Evolutionary conservation across 2,888 invertebrate species (phyloP).

Genomic region (Drosophila birchii): DNA sequence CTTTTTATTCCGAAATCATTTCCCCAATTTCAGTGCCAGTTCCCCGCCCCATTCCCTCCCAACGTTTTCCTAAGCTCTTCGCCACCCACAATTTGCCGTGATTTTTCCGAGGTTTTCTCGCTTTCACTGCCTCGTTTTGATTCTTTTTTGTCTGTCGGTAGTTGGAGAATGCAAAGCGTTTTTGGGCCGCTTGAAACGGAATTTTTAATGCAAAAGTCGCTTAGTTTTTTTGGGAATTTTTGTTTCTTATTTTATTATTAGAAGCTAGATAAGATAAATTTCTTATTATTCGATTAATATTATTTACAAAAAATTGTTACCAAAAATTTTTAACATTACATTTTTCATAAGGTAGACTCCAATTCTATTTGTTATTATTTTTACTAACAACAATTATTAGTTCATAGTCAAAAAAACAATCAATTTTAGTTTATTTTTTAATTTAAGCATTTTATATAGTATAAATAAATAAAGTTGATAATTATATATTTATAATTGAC

Average conservation of each 20-base stretch:
- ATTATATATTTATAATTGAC: too few species aligned
- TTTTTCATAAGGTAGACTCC: too few species aligned
- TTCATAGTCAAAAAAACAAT: too few species aligned
- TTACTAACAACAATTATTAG: too few species aligned
- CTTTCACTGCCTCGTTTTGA: slow-evolving; percentile 30
- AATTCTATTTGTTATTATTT: not conserved
- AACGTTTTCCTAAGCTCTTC: slow-evolving; percentile 49
- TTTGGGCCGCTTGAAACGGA: slow-evolving; percentile 65
- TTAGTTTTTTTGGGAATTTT: slow-evolving; percentile 25
- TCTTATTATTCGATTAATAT: not conserved
- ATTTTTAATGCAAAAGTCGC: slow-evolving; percentile 55
- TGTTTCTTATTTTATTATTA: not conserved
- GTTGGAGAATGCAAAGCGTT: slow-evolving; percentile 53
- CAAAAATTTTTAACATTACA: too few species aligned
- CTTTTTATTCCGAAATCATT: slow-evolving; percentile 24
- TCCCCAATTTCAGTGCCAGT: slow-evolving; percentile 1
- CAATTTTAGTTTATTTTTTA: too few species aligned
- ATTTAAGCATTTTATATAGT: too few species aligned
- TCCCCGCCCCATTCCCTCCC: not conserved
- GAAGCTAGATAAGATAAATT: not conserved
- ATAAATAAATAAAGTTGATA: too few species aligned
- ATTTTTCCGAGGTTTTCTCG: slow-evolving; percentile 63
- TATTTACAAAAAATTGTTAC: too few species aligned
- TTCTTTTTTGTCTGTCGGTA: slow-evolving; percentile 14
- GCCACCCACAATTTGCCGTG: slow-evolving; percentile 37